phyloP scores from a whole-genome alignment of 2,113 vertebrate species.

The Mugil cephalus region DNA sequence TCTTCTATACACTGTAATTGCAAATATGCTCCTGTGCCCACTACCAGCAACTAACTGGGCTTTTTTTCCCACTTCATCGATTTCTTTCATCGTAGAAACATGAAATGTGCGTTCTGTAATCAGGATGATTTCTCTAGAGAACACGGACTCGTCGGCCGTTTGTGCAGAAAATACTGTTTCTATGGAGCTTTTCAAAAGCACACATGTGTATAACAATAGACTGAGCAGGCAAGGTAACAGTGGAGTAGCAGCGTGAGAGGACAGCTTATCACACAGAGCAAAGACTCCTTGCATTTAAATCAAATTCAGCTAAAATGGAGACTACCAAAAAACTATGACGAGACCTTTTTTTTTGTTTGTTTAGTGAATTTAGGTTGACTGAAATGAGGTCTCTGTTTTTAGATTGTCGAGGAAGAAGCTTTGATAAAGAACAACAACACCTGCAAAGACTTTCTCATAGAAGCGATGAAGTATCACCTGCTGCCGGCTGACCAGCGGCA shows the following conservation, averaged over 20 bases:
- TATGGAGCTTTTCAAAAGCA: background rate
- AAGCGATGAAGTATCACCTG: conserved; percentile 98
- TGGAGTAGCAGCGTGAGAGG: background rate
- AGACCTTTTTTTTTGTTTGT: background rate
- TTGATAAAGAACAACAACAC: conserved; percentile 99
- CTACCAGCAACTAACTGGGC: no score
- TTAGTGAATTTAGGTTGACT: background rate
- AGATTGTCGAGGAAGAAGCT: conserved; percentile 97
- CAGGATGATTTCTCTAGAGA: background rate
- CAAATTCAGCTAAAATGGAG: no score
- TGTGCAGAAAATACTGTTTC: background rate
- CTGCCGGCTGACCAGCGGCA: conserved; percentile 96
- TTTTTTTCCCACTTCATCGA: no score
- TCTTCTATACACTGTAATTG: background rate
- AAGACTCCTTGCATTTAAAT: background rate
- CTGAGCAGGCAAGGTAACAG: background rate
- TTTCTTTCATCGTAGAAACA: background rate
- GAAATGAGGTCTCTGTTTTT: conserved; percentile 10
- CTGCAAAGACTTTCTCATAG: conserved; percentile 97
- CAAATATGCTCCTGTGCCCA: no score
- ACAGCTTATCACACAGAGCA: background rate
- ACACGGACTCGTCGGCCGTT: background rate
- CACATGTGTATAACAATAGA: background rate
- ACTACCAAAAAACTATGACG: background rate
- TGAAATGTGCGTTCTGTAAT: background rate